A percentile compares a stretch with the other conserved stretches of the same genome.
Conservation (phyloP, 2,888 invertebrate species). For the Diarsia brunnea region DNA sequence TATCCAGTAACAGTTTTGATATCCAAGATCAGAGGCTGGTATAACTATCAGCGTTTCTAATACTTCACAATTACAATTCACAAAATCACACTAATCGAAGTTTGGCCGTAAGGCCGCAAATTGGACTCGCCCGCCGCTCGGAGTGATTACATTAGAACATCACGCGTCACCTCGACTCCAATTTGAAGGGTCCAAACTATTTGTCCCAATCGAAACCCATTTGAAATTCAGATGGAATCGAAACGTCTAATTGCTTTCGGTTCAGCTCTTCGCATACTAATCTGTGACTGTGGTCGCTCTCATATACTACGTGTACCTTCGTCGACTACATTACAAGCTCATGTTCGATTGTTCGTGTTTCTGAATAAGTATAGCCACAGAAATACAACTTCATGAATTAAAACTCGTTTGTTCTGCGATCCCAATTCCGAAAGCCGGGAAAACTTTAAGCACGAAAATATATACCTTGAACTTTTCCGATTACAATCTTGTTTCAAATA, state of each 20-base stretch:
- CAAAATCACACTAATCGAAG: slow-evolving; percentile 64
- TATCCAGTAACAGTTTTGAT: neutral
- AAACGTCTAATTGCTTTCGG: slow-evolving; percentile 84
- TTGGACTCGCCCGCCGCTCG: slow-evolving; percentile 47
- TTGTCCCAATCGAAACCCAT: slow-evolving; percentile 75
- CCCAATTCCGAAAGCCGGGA: slow-evolving; percentile 10
- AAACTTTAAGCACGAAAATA: slow-evolving; percentile 42
- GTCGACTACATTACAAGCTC: slow-evolving; percentile 30
- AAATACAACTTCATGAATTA: slow-evolving; percentile 21
- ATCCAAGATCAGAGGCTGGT: slow-evolving; percentile 7
- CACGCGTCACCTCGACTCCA: slow-evolving; percentile 71
- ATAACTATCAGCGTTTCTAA: slow-evolving; percentile 24
- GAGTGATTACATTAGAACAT: slow-evolving; percentile 72
- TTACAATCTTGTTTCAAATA: slow-evolving; percentile 54
- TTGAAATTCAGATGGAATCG: slow-evolving; percentile 81
- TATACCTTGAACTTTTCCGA: slow-evolving; percentile 51
- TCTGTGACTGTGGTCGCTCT: slow-evolving; percentile 61
- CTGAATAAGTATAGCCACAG: neutral
- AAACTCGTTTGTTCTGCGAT: slow-evolving; percentile 18
- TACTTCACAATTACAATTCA: slow-evolving; percentile 60
- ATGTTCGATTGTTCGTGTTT: slow-evolving; percentile 3
- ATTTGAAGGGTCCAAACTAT: slow-evolving; percentile 71
- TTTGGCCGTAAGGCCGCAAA: slow-evolving; percentile 63
- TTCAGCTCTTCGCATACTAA: slow-evolving; percentile 80
- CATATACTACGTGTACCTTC: slow-evolving; percentile 50